Conservation (phyloP, 2,113 vertebrate genomes). For the Lampris megalopsis region DNA sequence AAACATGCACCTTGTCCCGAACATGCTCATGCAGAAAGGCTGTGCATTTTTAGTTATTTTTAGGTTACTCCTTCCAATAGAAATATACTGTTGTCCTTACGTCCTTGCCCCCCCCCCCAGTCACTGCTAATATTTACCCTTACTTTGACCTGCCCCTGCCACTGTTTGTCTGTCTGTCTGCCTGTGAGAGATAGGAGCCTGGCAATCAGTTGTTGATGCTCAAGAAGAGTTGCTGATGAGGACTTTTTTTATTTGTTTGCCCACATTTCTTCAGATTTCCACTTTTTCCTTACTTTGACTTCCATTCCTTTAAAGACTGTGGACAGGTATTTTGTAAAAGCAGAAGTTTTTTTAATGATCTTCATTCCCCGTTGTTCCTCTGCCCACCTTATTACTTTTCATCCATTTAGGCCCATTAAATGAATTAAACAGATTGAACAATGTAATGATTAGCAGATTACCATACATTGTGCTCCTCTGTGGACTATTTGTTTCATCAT, state of each 20-base stretch:
- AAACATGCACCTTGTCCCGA: slow-evolving; percentile 24
- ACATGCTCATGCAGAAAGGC: slow-evolving; percentile 2
- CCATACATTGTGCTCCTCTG: slow-evolving; percentile 21
- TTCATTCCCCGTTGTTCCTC: slow-evolving; percentile 12
- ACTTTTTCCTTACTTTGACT: slow-evolving; percentile 1
- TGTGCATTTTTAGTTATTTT: slow-evolving; percentile 9
- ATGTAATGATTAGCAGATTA: slow-evolving; percentile 42
- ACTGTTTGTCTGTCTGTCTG: slow-evolving; percentile 51
- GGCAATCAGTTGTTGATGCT: slow-evolving; percentile 40
- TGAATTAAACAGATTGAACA: slow-evolving; percentile 40
- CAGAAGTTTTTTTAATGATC: slow-evolving; percentile 20
- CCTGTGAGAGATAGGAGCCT: slow-evolving; percentile 49
- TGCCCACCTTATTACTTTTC: slow-evolving; percentile 32
- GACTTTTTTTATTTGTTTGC: slow-evolving; percentile 38
- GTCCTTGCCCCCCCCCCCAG: neutral
- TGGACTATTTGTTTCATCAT: slow-evolving; percentile 44
- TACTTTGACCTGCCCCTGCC: slow-evolving; percentile 41
- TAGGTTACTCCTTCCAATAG: slow-evolving; percentile 10
- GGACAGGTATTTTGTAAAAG: slow-evolving; percentile 27
- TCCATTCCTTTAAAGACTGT: slow-evolving; percentile 19
- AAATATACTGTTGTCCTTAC: slow-evolving; percentile 48
- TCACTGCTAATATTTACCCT: slow-evolving; percentile 58
- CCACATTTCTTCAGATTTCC: slow-evolving; percentile 7
- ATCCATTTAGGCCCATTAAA: slow-evolving; percentile 33
- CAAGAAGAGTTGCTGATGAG: slow-evolving; percentile 36